These are phyloP conservation scores for Drosophila peninsularis DNA, from an alignment of 2,888 invertebrate genomes.

Conservation along the genomic window DNA sequence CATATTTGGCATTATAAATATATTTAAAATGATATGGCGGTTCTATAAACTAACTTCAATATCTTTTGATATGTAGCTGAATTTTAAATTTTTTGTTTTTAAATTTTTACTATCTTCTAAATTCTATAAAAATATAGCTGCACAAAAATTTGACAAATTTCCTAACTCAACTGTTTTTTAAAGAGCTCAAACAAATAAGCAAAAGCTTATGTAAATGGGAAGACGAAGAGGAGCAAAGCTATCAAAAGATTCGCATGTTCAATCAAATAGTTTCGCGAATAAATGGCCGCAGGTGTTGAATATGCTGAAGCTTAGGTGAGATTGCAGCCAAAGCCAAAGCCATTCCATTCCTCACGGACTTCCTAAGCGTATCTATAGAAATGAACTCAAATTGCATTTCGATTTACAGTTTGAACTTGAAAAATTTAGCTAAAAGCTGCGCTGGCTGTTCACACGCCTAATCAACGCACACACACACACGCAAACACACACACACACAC, in stretches of 20 bases:
- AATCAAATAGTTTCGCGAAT: conserved; percentile 62
- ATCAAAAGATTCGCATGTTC: conserved; percentile 55
- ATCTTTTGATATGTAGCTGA: too few relatives aligned
- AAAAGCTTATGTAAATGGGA: conserved; percentile 14
- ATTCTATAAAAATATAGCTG: too few relatives aligned
- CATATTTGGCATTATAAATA: too few relatives aligned
- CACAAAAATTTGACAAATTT: too few relatives aligned
- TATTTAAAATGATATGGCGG: too few relatives aligned
- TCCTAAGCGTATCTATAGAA: conserved; percentile 10
- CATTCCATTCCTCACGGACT: neutral
- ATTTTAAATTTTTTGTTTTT: too few relatives aligned
- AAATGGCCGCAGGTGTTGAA: conserved; percentile 10
- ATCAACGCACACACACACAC: conserved; percentile 2
- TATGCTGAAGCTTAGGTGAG: neutral
- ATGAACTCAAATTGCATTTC: conserved; percentile 12
- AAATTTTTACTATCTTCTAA: too few relatives aligned
- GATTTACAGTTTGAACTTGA: conserved; percentile 27
- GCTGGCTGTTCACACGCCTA: conserved; percentile 10
- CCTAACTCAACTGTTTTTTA: neutral
- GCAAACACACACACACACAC: conserved; percentile 20
- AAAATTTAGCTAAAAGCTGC: conserved; percentile 13
- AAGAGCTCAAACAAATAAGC: conserved; percentile 3
- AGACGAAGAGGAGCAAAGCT: conserved; percentile 41
- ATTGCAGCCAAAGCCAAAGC: neutral
- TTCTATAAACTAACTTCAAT: too few relatives aligned